A percentile compares a stretch with the other conserved stretches of the same genome.
Evolutionary conservation across 2,888 invertebrate genomes (phyloP).

Genomic region (Sinodicranocentrus sp.): DNA sequence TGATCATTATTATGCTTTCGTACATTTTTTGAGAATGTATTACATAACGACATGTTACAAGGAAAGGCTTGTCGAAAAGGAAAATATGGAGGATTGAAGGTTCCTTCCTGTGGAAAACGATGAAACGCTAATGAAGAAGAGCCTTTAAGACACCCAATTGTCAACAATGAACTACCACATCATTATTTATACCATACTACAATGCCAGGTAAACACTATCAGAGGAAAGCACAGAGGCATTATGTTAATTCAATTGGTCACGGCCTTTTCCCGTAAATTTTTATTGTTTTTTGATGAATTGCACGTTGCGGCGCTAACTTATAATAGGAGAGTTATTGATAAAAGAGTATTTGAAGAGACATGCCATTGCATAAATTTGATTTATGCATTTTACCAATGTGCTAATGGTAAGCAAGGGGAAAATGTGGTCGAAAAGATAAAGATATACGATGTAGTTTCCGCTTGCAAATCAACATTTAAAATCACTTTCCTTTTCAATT

Average conservation of each 20-base stretch:
- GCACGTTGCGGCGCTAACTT: not conserved
- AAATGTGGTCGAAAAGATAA: not conserved
- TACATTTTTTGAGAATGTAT: too few relatives aligned
- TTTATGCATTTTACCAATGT: not conserved
- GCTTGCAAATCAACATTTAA: slow-evolving; percentile 9
- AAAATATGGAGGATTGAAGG: too few relatives aligned
- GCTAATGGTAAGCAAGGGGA: not conserved
- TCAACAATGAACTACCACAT: too few relatives aligned
- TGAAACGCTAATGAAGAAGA: too few relatives aligned
- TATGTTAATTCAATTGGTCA: slow-evolving; percentile 16
- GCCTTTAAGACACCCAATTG: too few relatives aligned
- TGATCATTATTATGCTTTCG: too few relatives aligned
- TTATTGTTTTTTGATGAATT: not conserved
- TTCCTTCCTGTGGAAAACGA: too few relatives aligned
- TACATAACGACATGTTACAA: too few relatives aligned
- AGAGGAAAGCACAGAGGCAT: slow-evolving; percentile 22
- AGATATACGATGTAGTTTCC: not conserved
- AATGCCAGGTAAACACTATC: too few relatives aligned
- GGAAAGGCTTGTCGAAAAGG: too few relatives aligned
- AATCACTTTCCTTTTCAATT: slow-evolving; percentile 36
- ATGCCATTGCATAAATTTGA: not conserved
- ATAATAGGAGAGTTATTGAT: not conserved
- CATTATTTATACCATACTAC: too few relatives aligned
- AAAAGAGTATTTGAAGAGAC: not conserved
- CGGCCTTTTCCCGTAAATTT: not conserved